A percentile compares a stretch with the other conserved stretches of the same genome.
These are phyloP conservation scores for Candoia aspera DNA, from an alignment of 2,113 vertebrate species.

Conservation along the genomic window DNA sequence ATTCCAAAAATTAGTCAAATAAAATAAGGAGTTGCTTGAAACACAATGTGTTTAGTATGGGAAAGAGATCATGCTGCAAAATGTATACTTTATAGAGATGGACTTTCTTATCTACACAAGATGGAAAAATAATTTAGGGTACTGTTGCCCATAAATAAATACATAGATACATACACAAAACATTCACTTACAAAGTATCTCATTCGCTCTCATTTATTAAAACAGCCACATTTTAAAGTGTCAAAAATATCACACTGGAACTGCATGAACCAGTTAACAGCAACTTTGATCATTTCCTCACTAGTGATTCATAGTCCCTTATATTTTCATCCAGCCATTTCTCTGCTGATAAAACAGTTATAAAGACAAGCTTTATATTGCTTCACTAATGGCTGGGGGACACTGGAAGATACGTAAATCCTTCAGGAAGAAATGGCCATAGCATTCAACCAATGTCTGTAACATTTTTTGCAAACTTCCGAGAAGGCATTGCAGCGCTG, in stretches of 20 bases:
- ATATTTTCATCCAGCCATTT: background rate
- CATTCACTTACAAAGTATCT: background rate
- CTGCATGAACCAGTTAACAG: background rate
- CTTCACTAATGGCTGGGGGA: background rate
- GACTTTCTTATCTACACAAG: conserved; percentile 66
- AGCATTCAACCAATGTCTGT: background rate
- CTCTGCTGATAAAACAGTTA: background rate
- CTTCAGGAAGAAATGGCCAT: background rate
- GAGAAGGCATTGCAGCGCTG: background rate
- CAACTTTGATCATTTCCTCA: background rate
- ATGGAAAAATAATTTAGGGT: conserved; percentile 55
- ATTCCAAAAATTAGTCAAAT: background rate
- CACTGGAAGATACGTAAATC: background rate
- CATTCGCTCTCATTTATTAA: background rate
- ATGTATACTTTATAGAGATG: background rate
- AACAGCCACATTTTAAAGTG: background rate
- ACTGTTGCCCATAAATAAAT: conserved; percentile 68
- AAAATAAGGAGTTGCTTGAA: background rate
- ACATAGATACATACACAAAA: conserved; percentile 65
- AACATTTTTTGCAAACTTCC: background rate
- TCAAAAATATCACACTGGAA: background rate
- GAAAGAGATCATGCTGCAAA: conserved; percentile 41
- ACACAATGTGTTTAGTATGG: background rate
- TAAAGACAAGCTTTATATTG: background rate
- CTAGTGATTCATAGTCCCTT: background rate